Base-by-base conservation (phyloP, 2,797 vertebrate genomes). In the Mormyrops boulengeri region DNA sequence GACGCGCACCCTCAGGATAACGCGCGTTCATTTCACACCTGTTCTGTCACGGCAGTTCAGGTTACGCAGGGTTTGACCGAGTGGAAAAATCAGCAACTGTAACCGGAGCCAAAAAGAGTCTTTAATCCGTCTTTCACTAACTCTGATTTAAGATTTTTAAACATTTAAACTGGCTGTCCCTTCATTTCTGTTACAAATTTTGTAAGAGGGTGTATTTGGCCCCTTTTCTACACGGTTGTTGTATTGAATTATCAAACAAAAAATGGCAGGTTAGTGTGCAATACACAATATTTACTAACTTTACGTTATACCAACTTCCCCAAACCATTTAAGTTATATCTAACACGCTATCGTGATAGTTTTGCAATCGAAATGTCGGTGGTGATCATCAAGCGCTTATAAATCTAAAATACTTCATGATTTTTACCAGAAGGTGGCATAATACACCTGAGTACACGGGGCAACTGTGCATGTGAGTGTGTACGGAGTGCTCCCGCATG, bases 351-450 rank as follows among this genome's bases (percentile, higher is more conserved):
- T 85, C 14, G 49, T n/a, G n/a, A 50, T 50, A 22, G 82, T 52
- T 52, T 85, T 50, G 49, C n/a, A 14, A 53, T 85, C 9, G n/a
- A 52, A 26, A n/a, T 47, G 41, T 26, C 14, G 19, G 22, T 85
- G 49, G 11, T 34, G 49, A 50, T 3, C 12, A 9, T 50, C 5
- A 77, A 85, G n/a, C 84, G 22, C 49, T 52, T 85, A 26, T 85
- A 26, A 85, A 85, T 26, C 22, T 55, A 57, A 62, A 44, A 88
- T 62, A 38, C 12, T 88, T 41, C 14, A 17, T 87, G n/a, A 9
- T 26, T 55, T 73, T 73, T 26, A 47, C 85, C 89, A 89, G 47
- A 53, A 89, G 89, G 52, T 89, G 89, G 89, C 85, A 66, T 34
- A 53, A 87, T 87, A 41, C 34, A 88, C 62, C 89, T 89, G 19